These are phyloP conservation scores for Grapholita molesta DNA, from an alignment of 1,140 invertebrate genomes.

Conservation along the genomic window DNA sequence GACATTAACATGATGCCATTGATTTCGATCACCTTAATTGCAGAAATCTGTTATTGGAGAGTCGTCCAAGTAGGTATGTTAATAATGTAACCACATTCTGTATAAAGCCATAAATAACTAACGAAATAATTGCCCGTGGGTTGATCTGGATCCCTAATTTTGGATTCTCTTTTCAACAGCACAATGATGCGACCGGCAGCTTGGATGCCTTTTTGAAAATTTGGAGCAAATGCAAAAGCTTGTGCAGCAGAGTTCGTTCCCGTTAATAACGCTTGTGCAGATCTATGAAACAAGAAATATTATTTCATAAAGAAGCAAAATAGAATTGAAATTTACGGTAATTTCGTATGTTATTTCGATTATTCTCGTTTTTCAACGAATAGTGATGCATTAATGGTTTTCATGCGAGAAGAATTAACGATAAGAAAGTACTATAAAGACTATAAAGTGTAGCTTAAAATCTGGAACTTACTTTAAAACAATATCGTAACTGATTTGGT, in stretches of 20 bases:
- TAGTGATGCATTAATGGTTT: too few species aligned
- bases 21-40: too few species aligned
- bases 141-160: constrained; percentile 69
- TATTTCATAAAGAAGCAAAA: too few species aligned
- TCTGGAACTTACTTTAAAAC: constrained; percentile 83
- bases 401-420: too few species aligned
- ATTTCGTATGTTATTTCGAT: too few species aligned
- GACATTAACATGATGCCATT: too few species aligned
- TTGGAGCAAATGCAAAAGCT: constrained; percentile 85
- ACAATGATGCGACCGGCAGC: constrained; percentile 79
- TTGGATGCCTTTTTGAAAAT: constrained; percentile 82
- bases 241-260: constrained; percentile 87
- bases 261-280: constrained; percentile 85
- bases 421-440: too few species aligned
- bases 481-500: constrained; percentile 79
- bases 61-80: too few species aligned
- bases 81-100: constrained; percentile 32
- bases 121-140: constrained; percentile 60
- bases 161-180: constrained; percentile 77
- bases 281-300: constrained; percentile 74
- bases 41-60: too few species aligned
- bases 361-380: too few species aligned
- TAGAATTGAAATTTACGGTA: too few species aligned
- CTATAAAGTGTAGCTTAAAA: background rate
- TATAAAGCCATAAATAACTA: constrained; percentile 27